Base-by-base conservation (phyloP, 2,888 invertebrate genomes). In the Exocentrus adspersus region DNA sequence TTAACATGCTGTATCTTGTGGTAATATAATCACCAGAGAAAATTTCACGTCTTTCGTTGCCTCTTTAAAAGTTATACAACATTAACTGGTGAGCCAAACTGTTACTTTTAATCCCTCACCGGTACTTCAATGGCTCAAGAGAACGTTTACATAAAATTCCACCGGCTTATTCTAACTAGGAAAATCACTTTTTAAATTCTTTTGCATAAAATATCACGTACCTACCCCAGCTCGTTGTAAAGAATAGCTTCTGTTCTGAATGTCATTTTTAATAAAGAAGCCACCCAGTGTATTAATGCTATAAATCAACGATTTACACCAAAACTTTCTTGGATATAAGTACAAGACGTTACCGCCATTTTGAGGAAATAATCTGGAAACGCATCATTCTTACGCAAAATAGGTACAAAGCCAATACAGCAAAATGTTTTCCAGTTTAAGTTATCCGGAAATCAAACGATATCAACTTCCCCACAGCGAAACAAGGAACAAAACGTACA, bases 171-270 rank as follows among this genome's bases (percentile, higher is more conserved):
- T 63, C 58, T 50, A 19, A 60, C 61, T 48, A 60, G 54, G 43
- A 50, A 28, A 58, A 63, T 51, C 45, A 30, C 32, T 66, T 43
- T 56, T 52, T 57, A 60, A 63, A 58, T 62, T 61, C 64, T 62
- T 67, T 64, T 59, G 61, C 54, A 45, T 67, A 67, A 67, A 64
- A 64, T 64, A 67, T 67, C 19, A 37, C 59, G 67, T n/a, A 37
- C 3, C 3, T 24, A 24, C 24, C 24, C 3, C 7, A 5, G 24
- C 24, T 24, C 7, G 24, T 24, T 24, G 7, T 24, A 24, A 37
- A 37, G 12, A 37, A 14, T 37, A 37, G 14, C 10, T 4, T 14
- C 14, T 37, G 37, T 37, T n/a, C n/a, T 37, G 37, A 37, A 37
- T 37, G 14, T 12, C 37, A 37, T 37, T 37, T 37, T 2, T n/a